Evolutionary conservation across 2,888 invertebrate genomes (phyloP).

Genomic region (Hyposoter didymator): DNA sequence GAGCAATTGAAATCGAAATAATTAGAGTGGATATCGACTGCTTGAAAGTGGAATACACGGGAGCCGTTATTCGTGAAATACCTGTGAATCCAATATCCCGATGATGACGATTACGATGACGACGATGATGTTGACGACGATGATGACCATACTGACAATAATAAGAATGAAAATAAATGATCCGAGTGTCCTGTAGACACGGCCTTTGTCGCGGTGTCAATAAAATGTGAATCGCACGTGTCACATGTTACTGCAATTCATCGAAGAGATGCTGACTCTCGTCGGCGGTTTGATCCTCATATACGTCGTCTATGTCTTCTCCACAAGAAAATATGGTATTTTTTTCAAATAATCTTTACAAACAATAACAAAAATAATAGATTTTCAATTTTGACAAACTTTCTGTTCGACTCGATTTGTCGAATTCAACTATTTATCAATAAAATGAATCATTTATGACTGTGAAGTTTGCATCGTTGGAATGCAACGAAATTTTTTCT

Average conservation of each 20-base stretch:
- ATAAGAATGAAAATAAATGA: conserved; percentile 21
- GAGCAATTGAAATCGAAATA: conserved; percentile 9
- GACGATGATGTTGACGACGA: background rate
- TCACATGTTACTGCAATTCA: conserved; percentile 79
- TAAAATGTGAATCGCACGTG: conserved; percentile 73
- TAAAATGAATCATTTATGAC: background rate
- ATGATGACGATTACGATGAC: background rate
- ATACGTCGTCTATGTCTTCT: conserved; percentile 79
- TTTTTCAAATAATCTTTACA: background rate
- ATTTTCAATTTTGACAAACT: background rate
- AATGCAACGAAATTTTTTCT: no score
- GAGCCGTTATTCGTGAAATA: conserved; percentile 54
- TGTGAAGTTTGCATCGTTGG: no score
- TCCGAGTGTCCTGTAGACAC: conserved; percentile 43
- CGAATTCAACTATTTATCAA: no score
- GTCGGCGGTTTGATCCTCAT: conserved; percentile 80
- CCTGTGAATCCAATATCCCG: conserved; percentile 34
- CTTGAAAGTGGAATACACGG: conserved; percentile 40
- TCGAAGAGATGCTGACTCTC: conserved; percentile 80
- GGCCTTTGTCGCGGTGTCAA: conserved; percentile 42
- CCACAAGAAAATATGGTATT: conserved; percentile 79
- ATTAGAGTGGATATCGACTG: conserved; percentile 12
- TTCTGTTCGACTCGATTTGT: no score
- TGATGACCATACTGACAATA: conserved; percentile 24
- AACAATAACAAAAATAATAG: background rate